Evolutionary conservation across 1,140 invertebrate species (phyloP).

Genomic region (Lethocerus indicus): DNA sequence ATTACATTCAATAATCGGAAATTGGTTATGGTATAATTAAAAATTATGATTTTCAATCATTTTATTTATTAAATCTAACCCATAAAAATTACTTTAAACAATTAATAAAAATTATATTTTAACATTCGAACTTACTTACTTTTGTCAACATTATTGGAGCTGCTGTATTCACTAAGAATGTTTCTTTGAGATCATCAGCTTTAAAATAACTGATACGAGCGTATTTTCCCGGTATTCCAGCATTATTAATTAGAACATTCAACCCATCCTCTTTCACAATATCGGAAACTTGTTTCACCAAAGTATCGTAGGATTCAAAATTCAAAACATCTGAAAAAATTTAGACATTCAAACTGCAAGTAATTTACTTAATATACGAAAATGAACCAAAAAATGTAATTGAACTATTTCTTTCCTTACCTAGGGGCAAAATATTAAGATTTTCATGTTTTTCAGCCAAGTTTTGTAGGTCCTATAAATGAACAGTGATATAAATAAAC

Average conservation of each 20-base stretch:
- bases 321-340: slow-evolving; percentile 45
- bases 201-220: slow-evolving; percentile 49
- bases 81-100: too few species aligned
- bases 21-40: too few species aligned
- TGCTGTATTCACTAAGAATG: slow-evolving; percentile 55
- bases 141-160: slow-evolving; percentile 70
- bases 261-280: slow-evolving; percentile 48
- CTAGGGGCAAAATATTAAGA: slow-evolving; percentile 18
- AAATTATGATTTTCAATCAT: too few species aligned
- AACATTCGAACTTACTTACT: too few species aligned
- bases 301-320: slow-evolving; percentile 34
- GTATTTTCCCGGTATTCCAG: slow-evolving; percentile 57
- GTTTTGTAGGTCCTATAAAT: slow-evolving; percentile 17
- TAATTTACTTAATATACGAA: background rate
- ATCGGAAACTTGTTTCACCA: slow-evolving; percentile 35
- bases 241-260: slow-evolving; percentile 76
- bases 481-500: slow-evolving; percentile 5
- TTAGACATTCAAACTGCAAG: slow-evolving; percentile 1
- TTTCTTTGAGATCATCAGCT: slow-evolving; percentile 47
- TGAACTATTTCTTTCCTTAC: too few species aligned
- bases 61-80: too few species aligned
- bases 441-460: slow-evolving; percentile 16
- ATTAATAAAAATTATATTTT: too few species aligned
- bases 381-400: background rate
- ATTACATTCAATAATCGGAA: too few species aligned